Evolutionary conservation across 2,888 invertebrate species (phyloP).

Genomic region (Steinernema scapterisci): DNA sequence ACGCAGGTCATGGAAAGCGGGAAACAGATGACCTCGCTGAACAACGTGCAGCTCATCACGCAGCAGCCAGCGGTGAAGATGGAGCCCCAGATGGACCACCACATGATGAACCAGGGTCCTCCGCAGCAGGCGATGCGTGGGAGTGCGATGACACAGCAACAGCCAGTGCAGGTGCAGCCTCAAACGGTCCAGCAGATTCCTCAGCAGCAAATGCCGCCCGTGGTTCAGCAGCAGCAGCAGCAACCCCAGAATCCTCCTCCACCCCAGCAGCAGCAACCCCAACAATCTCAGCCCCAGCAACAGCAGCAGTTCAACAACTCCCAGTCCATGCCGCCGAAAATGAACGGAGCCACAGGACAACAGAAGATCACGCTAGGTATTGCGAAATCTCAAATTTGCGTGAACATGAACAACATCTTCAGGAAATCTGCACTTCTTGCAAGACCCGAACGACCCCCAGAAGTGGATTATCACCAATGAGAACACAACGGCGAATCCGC

Average conservation of each 20-base stretch:
- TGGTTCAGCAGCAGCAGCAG: constrained; percentile 40
- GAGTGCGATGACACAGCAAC: constrained; percentile 5
- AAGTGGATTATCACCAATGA: constrained; percentile 75
- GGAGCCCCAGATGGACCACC: constrained; percentile 32
- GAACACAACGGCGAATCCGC: constrained; percentile 2
- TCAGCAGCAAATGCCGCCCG: constrained; percentile 36
- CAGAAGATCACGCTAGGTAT: constrained; percentile 62
- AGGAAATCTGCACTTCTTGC: constrained; percentile 76
- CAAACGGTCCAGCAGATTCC: constrained; percentile 30
- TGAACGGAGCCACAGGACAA: constrained; percentile 40
- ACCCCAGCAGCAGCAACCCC: neutral
- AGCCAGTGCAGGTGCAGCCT: constrained; percentile 22
- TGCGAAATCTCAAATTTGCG: neutral
- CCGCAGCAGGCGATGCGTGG: neutral
- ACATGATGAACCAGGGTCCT: constrained; percentile 2
- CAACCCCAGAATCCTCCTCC: constrained; percentile 35
- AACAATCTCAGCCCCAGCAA: constrained; percentile 33
- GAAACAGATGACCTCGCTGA: constrained; percentile 42
- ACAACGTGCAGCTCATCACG: constrained; percentile 37
- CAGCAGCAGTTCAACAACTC: constrained; percentile 34
- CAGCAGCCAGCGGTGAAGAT: constrained; percentile 29
- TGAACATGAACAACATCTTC: constrained; percentile 32
- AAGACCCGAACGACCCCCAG: constrained; percentile 81
- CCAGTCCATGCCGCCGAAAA: neutral
- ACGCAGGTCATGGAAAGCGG: constrained; percentile 27